Percentiles rank a stretch among this genome's conserved stretches.
Conservation (phyloP, 2,797 vertebrate genomes). For the Sylvia borin region DNA sequence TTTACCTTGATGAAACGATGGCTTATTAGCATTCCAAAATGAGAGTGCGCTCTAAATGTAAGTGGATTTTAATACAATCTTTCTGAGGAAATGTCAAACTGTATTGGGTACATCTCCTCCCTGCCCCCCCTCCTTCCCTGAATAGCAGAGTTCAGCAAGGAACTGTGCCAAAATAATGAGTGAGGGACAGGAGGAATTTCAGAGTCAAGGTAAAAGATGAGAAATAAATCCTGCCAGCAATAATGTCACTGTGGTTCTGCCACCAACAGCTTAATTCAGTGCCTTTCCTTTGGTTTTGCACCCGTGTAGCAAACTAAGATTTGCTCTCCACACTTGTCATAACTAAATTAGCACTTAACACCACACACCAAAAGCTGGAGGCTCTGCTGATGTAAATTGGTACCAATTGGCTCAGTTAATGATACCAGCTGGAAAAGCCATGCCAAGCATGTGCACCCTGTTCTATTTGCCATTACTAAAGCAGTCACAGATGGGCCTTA, state of each 20-base stretch:
- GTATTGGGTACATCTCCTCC: constrained; percentile 41
- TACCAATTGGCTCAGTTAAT: neutral
- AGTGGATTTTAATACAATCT: constrained; percentile 78
- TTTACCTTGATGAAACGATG: constrained; percentile 75
- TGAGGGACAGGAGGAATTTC: constrained; percentile 50
- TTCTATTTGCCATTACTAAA: neutral
- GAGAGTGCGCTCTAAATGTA: constrained; percentile 69
- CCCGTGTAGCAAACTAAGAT: accelerated
- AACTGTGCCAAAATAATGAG: constrained; percentile 64
- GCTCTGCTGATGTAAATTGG: neutral
- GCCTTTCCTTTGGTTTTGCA: neutral
- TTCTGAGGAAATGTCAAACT: constrained; percentile 76
- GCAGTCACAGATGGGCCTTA: neutral
- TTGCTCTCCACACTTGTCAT: neutral
- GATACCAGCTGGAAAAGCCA: neutral
- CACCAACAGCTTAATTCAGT: neutral
- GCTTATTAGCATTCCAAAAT: constrained; percentile 77
- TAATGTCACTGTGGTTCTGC: neutral
- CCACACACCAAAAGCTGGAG: neutral
- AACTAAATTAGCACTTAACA: constrained; percentile 25
- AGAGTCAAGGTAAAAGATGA: constrained; percentile 67
- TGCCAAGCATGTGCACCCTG: neutral
- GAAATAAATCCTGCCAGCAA: neutral
- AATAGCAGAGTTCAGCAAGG: constrained; percentile 71
- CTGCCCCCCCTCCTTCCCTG: neutral